Evolutionary conservation across 2,888 invertebrate genomes (phyloP), one percentile per base, ranked within the genome.

Genomic region (Lathronympha strigana): DNA sequence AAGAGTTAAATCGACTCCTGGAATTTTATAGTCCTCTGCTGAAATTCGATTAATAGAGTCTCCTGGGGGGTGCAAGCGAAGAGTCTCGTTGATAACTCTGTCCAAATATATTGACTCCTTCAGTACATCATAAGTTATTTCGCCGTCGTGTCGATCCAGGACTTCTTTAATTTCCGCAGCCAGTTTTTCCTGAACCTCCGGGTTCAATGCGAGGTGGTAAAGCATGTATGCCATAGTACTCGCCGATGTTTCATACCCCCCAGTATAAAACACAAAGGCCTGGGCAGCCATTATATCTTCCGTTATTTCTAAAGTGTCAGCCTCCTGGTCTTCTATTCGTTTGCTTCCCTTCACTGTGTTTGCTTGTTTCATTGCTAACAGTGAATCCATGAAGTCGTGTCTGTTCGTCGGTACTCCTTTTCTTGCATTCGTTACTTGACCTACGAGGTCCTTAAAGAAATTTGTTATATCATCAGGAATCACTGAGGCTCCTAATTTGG

Each of bases 31-130:
- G 23, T 79, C 23, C 91, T 79, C 51, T 81, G 83, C 2, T 90
- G 71, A 3, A 83, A 75, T 1, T 86, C 83, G 1, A 87, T 81
- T 5, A 92, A n/a, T n/a, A n/a, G n/a, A n/a, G n/a, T n/a, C n/a
- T n/a, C n/a, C n/a, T n/a, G n/a, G 76, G 0, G 93, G 89, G 72
- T 87, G 89, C 71, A 87, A 79, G 8, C 93, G 80, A 1, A 93
- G 76, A 0, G 89, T 89, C 73, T 91, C 89, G 51, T 68, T 67
- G 6, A 88, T 78, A 15, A 83, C 84, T 73, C 81, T 81, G 17
- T 84, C 82, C 53, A 92, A 66, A 68, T 90, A 91, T 13, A 74
- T 73, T 82, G 92, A 79, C 19, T 86, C 85, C 21, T 72, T 74
- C 6, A 92, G 50, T 0, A 77, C 70, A 0, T 91, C 88, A 45